Percentiles rank a stretch among this genome's conserved stretches.
Conservation (phyloP, 2,113 vertebrate species). For the Etheostoma spectabile region DNA sequence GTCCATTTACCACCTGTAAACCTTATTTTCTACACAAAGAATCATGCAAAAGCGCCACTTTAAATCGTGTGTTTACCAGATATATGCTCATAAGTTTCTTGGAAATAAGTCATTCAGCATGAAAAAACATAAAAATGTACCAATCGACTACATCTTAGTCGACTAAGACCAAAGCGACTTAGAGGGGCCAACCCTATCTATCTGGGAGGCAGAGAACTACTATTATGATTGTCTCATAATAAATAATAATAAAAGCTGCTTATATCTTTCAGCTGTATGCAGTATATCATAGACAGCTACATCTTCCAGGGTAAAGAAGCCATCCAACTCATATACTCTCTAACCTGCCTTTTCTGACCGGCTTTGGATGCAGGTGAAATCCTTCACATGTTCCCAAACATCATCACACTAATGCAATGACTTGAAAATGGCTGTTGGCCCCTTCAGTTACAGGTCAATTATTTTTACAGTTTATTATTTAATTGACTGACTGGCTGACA, state of each 20-base stretch:
- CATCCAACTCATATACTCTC: neutral
- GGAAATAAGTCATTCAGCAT: no score
- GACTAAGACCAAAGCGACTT: no score
- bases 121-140: no score
- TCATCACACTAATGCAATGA: neutral
- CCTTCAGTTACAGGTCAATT: neutral
- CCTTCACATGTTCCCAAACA: neutral
- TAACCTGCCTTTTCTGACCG: no score
- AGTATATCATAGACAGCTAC: neutral
- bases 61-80: no score
- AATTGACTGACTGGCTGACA: conserved; percentile 8
- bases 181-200: no score
- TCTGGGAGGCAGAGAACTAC: neutral
- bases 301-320: neutral
- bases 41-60: no score
- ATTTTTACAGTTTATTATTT: neutral
- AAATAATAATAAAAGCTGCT: neutral
- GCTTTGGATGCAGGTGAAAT: neutral
- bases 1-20: no score
- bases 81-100: no score
- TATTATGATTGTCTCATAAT: neutral
- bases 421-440: neutral
- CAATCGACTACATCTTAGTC: no score
- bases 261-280: neutral
- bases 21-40: no score